phyloP scores from a whole-genome alignment of 2,888 invertebrate genomes.

The Ditula angustiorana region DNA sequence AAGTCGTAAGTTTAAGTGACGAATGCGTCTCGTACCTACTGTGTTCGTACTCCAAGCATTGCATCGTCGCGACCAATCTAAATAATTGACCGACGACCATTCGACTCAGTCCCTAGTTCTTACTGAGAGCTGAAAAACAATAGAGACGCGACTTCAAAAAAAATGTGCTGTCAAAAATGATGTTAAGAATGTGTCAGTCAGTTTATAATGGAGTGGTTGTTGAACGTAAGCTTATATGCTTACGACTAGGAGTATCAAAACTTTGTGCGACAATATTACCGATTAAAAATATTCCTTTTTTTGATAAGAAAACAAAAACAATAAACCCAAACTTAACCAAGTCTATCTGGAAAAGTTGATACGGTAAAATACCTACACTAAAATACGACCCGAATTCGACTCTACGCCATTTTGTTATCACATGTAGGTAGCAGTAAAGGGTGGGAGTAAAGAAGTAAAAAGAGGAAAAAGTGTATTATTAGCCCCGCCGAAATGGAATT shows the following conservation, averaged over 20 bases:
- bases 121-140: conserved; percentile 52
- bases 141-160: conserved; percentile 53
- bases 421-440: conserved; percentile 80
- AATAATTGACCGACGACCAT: conserved; percentile 83
- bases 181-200: no score
- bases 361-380: conserved; percentile 17
- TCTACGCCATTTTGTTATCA: conserved; percentile 64
- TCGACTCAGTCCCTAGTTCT: conserved; percentile 69
- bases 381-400: conserved; percentile 47
- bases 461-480: conserved; percentile 84
- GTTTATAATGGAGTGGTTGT: no score
- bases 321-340: background rate
- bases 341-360: conserved; percentile 10
- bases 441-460: conserved; percentile 84
- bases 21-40: conserved; percentile 46
- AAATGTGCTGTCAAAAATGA: no score
- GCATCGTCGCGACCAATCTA: conserved; percentile 80
- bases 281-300: background rate
- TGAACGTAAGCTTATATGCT: no score
- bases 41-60: conserved; percentile 51
- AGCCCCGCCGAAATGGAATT: conserved; percentile 86
- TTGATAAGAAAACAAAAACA: background rate
- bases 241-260: no score
- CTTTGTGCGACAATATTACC: background rate
- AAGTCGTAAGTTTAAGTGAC: conserved; percentile 34